Evolutionary conservation across 2,888 invertebrate species (phyloP).

Genomic region (Dugesia japonica): DNA sequence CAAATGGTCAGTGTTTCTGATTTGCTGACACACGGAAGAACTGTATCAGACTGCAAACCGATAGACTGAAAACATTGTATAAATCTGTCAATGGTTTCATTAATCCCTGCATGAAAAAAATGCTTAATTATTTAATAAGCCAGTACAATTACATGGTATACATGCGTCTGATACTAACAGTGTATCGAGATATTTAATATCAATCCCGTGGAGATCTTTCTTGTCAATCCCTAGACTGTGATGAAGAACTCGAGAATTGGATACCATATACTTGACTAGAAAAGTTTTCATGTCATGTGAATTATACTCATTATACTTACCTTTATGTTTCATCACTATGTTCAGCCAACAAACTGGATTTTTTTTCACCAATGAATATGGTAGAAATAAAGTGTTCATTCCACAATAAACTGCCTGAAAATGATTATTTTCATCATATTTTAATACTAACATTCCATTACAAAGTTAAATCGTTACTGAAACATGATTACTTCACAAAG

Average conservation of each 20-base stretch:
- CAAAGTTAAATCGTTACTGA: no score
- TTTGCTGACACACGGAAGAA: conserved; percentile 2
- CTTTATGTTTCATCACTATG: not conserved
- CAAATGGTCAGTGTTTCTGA: conserved; percentile 4
- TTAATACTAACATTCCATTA: no score
- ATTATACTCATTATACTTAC: not conserved
- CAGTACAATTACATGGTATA: not conserved
- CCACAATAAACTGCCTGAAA: conserved; percentile 1
- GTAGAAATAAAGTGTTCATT: not conserved
- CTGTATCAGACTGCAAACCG: not conserved
- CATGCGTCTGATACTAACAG: not conserved
- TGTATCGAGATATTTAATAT: not conserved
- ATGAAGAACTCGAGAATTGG: not conserved
- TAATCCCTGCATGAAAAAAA: not conserved
- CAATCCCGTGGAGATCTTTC: not conserved
- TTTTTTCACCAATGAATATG: not conserved
- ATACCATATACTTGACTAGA: not conserved
- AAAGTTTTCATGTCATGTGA: not conserved
- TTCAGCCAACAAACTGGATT: not conserved
- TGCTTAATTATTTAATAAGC: not conserved
- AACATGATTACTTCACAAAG: no score
- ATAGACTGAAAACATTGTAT: not conserved
- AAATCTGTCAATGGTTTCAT: not conserved
- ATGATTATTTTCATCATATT: no score
- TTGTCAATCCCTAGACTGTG: not conserved